phyloP scores from a whole-genome alignment of 1,140 invertebrate species.

The Drosophila hydei region DNA sequence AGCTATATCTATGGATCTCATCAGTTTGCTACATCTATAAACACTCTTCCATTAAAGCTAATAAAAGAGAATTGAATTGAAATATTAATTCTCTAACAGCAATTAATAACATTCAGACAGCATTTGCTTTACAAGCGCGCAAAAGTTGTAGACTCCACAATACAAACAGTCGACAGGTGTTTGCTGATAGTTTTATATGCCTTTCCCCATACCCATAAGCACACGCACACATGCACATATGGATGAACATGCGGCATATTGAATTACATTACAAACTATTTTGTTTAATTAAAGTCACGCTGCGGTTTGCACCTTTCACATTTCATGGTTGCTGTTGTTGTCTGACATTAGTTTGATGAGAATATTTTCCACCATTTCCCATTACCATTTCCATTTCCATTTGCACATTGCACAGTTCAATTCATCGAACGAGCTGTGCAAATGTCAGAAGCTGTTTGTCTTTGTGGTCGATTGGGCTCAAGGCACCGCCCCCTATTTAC shows the following conservation, averaged over 20 bases:
- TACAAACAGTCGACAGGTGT: conserved; percentile 53
- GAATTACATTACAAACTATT: conserved; percentile 65
- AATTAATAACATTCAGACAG: neutral
- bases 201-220: neutral
- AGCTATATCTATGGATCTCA: too few relatives aligned
- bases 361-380: conserved; percentile 30
- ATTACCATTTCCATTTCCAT: conserved; percentile 16
- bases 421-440: conserved; percentile 35
- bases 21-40: too few relatives aligned
- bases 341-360: conserved; percentile 35
- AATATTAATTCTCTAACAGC: conserved; percentile 2
- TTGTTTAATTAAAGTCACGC: conserved; percentile 66
- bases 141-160: conserved; percentile 13
- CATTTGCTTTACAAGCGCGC: conserved; percentile 3
- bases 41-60: neutral
- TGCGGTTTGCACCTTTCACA: conserved; percentile 39
- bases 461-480: conserved; percentile 11
- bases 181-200: conserved; percentile 43
- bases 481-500: neutral
- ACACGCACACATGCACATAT: neutral
- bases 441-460: conserved; percentile 47
- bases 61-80: neutral
- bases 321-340: conserved; percentile 29
- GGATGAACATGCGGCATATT: conserved; percentile 21
- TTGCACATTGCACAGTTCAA: conserved; percentile 11